Percentiles rank a stretch among this genome's conserved stretches.
These are phyloP conservation scores for Plebejus anna DNA, from an alignment of 2,888 invertebrate species.

Conservation along the genomic window DNA sequence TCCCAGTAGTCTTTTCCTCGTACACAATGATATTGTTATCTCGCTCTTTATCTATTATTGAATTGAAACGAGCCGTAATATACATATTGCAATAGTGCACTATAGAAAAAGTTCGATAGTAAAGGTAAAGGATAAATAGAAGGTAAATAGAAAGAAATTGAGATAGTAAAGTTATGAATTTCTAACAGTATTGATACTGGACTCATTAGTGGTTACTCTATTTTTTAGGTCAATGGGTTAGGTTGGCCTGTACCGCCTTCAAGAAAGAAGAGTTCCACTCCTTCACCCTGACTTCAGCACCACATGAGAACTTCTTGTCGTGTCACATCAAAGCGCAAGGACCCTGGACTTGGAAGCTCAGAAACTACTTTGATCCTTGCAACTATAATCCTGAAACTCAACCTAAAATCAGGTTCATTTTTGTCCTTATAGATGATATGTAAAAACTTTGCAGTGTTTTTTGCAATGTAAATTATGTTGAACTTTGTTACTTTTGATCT, in stretches of 20 bases:
- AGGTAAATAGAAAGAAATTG: no score
- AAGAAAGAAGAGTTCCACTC: slow-evolving; percentile 95
- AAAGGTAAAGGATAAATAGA: no score
- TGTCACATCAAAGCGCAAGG: slow-evolving; percentile 95
- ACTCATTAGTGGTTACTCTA: not conserved
- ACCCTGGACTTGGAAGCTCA: slow-evolving; percentile 98
- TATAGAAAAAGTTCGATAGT: no score
- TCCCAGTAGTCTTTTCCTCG: no score
- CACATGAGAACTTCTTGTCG: slow-evolving; percentile 96
- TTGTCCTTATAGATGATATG: not conserved
- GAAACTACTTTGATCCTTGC: slow-evolving; percentile 96
- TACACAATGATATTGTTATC: no score
- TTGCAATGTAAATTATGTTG: not conserved
- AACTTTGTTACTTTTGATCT: not conserved
- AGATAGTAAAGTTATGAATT: no score
- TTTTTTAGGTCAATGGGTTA: slow-evolving; percentile 91
- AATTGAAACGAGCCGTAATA: no score
- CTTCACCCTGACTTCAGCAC: slow-evolving; percentile 96
- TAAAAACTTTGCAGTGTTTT: not conserved
- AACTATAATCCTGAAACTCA: slow-evolving; percentile 92
- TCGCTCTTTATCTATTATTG: no score
- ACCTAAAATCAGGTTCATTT: slow-evolving; percentile 83
- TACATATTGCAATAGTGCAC: no score
- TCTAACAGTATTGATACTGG: no score
- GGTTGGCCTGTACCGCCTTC: slow-evolving; percentile 94